These are phyloP conservation scores for Tokudaia muenninki DNA, from an alignment of 2,797 vertebrate species.

Conservation along the genomic window DNA sequence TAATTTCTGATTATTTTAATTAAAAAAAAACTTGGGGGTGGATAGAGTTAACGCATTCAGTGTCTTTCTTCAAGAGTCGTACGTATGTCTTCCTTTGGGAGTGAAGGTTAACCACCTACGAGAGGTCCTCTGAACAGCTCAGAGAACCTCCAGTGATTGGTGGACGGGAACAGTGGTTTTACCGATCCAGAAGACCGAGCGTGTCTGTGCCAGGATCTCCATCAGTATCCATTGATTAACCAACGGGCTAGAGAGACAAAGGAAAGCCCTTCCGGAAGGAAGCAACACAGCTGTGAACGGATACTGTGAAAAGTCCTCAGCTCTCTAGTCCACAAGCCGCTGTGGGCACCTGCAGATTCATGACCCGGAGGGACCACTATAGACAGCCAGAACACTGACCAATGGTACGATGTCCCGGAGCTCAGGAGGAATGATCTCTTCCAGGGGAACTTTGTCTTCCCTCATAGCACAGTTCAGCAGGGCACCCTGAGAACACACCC, in stretches of 20 bases:
- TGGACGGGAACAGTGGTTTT: background rate
- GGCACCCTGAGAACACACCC: background rate
- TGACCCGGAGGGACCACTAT: background rate
- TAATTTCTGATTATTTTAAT: slow-evolving; percentile 44
- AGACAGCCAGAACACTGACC: background rate
- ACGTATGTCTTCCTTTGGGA: background rate
- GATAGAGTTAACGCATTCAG: background rate
- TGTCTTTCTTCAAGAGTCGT: background rate
- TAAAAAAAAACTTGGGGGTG: background rate
- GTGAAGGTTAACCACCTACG: background rate
- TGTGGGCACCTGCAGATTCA: background rate
- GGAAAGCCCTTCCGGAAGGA: background rate
- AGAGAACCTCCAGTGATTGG: background rate
- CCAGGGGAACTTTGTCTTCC: background rate
- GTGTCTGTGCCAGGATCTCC: background rate
- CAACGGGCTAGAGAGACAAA: background rate
- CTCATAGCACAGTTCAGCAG: background rate
- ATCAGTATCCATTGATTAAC: background rate
- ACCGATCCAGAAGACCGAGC: background rate
- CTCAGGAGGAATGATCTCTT: background rate
- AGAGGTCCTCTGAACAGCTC: background rate
- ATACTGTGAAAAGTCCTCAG: background rate
- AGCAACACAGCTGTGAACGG: background rate
- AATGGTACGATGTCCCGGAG: background rate
- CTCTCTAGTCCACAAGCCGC: background rate